Percentiles rank a stretch among this genome's conserved stretches.
phyloP scores from a whole-genome alignment of 2,113 vertebrate genomes.

The Rhinogobius similis region DNA sequence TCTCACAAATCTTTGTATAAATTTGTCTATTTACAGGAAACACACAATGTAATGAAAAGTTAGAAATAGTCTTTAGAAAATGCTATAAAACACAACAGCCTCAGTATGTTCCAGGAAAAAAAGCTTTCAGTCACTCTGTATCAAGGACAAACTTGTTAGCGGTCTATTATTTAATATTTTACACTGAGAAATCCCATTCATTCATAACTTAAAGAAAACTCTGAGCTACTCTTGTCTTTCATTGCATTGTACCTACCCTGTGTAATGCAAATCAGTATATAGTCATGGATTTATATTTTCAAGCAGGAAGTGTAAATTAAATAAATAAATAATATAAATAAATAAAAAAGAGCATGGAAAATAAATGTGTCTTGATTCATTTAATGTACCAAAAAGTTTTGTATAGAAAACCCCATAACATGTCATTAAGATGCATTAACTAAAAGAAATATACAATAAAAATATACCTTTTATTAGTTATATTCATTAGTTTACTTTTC shows the following conservation, averaged over 20 bases:
- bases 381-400: no score
- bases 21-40: no score
- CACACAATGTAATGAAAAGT: neutral
- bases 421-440: no score
- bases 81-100: neutral
- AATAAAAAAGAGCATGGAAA: no score
- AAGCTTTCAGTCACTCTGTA: neutral
- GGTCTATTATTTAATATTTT: neutral
- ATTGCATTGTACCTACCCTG: conserved; percentile 28
- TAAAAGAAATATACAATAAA: no score
- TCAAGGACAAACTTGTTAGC: neutral
- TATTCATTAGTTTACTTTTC: no score
- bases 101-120: neutral
- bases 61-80: neutral
- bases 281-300: conserved; percentile 25
- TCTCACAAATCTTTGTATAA: neutral
- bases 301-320: conserved; percentile 16
- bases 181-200: conserved; percentile 1
- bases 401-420: no score
- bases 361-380: no score
- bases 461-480: no score
- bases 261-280: conserved; percentile 25
- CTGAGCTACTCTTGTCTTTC: conserved; percentile 12
- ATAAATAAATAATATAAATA: no score
- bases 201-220: conserved; percentile 2